phyloP scores from a whole-genome alignment of 2,888 invertebrate species.

The Pachymerium ferrugineum region DNA sequence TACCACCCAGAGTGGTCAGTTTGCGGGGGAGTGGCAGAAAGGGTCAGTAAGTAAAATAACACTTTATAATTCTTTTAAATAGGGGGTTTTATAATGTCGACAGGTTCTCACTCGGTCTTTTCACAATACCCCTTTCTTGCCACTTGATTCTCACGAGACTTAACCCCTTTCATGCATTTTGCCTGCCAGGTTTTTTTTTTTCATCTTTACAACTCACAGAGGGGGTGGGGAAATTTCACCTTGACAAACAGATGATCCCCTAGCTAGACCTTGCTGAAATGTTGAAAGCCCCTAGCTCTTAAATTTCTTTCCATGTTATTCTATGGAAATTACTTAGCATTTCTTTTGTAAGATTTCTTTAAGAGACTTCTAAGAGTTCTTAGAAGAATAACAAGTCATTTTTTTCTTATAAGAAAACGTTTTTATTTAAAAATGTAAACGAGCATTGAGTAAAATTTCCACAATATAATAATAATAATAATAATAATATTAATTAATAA shows the following conservation, averaged over 20 bases:
- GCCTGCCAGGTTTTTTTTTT: background rate
- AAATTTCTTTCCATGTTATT: no score
- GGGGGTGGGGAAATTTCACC: background rate
- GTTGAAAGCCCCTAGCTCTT: no score
- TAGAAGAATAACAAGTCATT: background rate
- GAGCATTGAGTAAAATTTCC: background rate
- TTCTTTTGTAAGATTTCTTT: no score
- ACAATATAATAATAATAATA: background rate
- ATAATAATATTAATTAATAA: background rate
- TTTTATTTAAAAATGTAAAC: background rate
- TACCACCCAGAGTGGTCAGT: background rate
- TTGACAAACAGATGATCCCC: background rate
- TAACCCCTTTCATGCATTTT: background rate
- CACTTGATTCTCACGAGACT: slow-evolving; percentile 8
- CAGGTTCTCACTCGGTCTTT: background rate
- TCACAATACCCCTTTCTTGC: background rate
- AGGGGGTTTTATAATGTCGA: no score
- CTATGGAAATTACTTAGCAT: no score
- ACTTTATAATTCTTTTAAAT: background rate
- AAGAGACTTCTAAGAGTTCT: no score
- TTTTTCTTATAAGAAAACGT: background rate
- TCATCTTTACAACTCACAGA: background rate
- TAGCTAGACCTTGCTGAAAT: background rate
- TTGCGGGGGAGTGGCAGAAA: background rate
- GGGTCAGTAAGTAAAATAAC: background rate